Evolutionary conservation across 2,888 invertebrate species (phyloP).

Genomic region (Arctia plantaginis): DNA sequence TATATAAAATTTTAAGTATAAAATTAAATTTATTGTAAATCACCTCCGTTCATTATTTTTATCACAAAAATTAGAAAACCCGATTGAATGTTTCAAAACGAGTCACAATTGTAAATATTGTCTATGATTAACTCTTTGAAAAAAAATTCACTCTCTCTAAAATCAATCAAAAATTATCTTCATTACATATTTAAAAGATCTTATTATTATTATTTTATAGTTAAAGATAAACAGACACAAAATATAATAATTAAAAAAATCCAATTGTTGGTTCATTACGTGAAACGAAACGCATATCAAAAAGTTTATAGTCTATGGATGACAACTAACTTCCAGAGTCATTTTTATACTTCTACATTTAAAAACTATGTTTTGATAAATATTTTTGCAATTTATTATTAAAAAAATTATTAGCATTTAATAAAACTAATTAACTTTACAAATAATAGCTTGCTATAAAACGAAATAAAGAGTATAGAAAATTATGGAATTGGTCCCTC

Average conservation of each 20-base stretch:
- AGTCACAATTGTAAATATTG: background rate
- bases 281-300: slow-evolving; percentile 46
- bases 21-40: no score
- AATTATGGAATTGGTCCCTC: slow-evolving; percentile 76
- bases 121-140: background rate
- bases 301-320: slow-evolving; percentile 51
- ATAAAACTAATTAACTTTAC: background rate
- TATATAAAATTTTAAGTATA: no score
- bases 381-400: background rate
- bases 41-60: no score
- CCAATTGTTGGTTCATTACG: slow-evolving; percentile 5
- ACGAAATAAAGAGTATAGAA: slow-evolving; percentile 53
- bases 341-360: slow-evolving; percentile 46
- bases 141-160: no score
- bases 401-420: slow-evolving; percentile 7
- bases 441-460: background rate
- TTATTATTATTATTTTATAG: background rate
- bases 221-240: background rate
- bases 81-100: background rate
- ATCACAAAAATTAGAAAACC: background rate
- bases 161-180: background rate
- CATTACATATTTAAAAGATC: background rate
- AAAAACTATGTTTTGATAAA: slow-evolving; percentile 17
- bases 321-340: slow-evolving; percentile 49
- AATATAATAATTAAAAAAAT: background rate